Evolutionary conservation across 2,888 invertebrate species (phyloP).

Genomic region (Parascotia fuliginaria): DNA sequence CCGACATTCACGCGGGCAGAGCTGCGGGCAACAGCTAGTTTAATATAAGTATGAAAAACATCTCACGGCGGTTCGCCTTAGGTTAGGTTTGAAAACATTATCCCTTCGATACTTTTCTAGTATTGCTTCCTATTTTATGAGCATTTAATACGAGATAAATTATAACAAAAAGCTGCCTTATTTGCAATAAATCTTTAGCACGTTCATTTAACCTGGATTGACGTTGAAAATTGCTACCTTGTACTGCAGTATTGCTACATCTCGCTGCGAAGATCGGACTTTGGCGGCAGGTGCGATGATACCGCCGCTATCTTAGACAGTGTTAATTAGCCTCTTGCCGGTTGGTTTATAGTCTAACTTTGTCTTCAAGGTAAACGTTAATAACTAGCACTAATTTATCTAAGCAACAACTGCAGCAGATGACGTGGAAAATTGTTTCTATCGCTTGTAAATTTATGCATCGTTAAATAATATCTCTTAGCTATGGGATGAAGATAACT

Average conservation of each 20-base stretch:
- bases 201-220: constrained; percentile 35
- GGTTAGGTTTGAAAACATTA: not conserved
- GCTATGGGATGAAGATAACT: constrained; percentile 32
- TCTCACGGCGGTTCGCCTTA: not conserved
- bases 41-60: constrained; percentile 8
- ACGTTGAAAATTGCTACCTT: constrained; percentile 52
- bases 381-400: constrained; percentile 58
- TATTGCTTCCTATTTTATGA: constrained; percentile 13
- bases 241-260: constrained; percentile 20
- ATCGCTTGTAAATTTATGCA: constrained; percentile 29
- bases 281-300: constrained; percentile 65
- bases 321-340: constrained; percentile 71
- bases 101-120: not conserved
- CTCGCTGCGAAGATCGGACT: constrained; percentile 25
- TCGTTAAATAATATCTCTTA: constrained; percentile 26
- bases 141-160: constrained; percentile 16
- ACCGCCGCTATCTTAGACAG: constrained; percentile 53
- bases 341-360: constrained; percentile 72
- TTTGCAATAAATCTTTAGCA: constrained; percentile 38
- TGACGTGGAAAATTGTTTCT: constrained; percentile 47
- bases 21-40: no score
- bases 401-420: constrained; percentile 42
- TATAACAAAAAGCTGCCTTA: constrained; percentile 16
- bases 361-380: constrained; percentile 55
- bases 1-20: no score